Percentiles rank a stretch among this genome's conserved stretches.
Evolutionary conservation across 2,113 vertebrate genomes (phyloP).

Genomic region (Callionymus lyra): DNA sequence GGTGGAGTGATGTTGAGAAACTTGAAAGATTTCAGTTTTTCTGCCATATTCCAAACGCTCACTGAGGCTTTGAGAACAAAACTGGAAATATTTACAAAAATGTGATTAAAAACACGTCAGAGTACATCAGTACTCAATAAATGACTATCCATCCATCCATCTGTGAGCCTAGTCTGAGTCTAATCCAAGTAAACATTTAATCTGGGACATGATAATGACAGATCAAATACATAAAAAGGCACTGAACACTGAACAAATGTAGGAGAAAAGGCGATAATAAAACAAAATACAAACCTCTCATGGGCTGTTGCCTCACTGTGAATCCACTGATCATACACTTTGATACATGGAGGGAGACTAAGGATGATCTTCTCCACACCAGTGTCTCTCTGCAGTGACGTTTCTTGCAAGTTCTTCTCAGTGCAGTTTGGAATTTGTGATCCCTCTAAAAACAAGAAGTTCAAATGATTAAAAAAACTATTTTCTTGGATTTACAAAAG

Average conservation of each 20-base stretch:
- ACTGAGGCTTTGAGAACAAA: slow-evolving; percentile 27
- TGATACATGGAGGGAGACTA: slow-evolving; percentile 35
- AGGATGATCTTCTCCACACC: slow-evolving; percentile 48
- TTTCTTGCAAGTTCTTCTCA: slow-evolving; percentile 13
- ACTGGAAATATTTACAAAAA: slow-evolving; percentile 7
- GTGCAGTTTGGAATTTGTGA: slow-evolving; percentile 50
- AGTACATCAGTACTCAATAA: too few relatives aligned
- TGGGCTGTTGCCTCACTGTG: not conserved
- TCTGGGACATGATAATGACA: too few relatives aligned
- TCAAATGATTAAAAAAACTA: not conserved
- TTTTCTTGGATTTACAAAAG: too few relatives aligned
- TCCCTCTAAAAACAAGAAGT: slow-evolving; percentile 26
- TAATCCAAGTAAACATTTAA: too few relatives aligned
- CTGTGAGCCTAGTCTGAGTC: too few relatives aligned
- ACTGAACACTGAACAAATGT: too few relatives aligned
- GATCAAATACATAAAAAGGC: too few relatives aligned
- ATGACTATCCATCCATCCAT: too few relatives aligned
- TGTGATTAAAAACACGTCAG: not conserved
- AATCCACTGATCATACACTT: slow-evolving; percentile 27
- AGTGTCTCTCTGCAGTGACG: slow-evolving; percentile 30
- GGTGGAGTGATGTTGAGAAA: slow-evolving; percentile 35
- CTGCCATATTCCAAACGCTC: slow-evolving; percentile 38
- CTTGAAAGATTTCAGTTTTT: slow-evolving; percentile 10
- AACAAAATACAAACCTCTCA: slow-evolving; percentile 28
- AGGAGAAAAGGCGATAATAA: not conserved